Base-by-base conservation (phyloP, 2,797 vertebrate genomes). In the Lindbergichthys nudifrons region DNA sequence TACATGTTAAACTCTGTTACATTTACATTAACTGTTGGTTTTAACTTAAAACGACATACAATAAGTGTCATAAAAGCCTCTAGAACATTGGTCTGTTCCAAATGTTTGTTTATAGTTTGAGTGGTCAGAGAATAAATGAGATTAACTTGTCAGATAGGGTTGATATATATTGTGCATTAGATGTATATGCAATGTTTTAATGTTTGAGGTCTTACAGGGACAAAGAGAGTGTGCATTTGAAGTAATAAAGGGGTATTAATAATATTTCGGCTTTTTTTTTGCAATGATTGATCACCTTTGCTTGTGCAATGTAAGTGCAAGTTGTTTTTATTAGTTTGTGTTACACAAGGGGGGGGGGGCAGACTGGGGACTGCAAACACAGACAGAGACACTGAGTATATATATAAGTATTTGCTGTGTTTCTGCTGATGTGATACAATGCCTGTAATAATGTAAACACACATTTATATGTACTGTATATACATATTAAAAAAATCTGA, bases 261-360 rank as follows among this genome's bases (percentile, higher is more conserved):
- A 19, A 57, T 62, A 62, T 66, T 60, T 46, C 26, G 9, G 43
- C 9, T 65, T 62, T 53, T 48, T 46, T 21, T 62, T 52, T 46
- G 19, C 52, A 51, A 19, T 57, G 58, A 73, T 67, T 32, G 59
- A 77, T 77, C 51, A 52, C 50, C 26, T 61, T 51, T 75, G 62
- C 36, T 2, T 26, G 19, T 47, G 39, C 54, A 54, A 12, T 21
- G 59, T 1, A 19, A 60, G 43, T 30, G 32, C 59, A 41, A 19
- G 30, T 72, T 48, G 1, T 4, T 67, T 75, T 66, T 67, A 78
- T 83, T 66, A 30, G 43, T 71, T 74, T 65, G 41, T 62, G 46
- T 60, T 18, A 26, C 69, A 41, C 18, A 66, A 36, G 32, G 5
- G 32, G 32, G 32, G 50, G 32, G n/a, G 52, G 19, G 68, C 62